Evolutionary conservation across 2,113 vertebrate genomes (phyloP).

Genomic region (Heterocephalus glaber): DNA sequence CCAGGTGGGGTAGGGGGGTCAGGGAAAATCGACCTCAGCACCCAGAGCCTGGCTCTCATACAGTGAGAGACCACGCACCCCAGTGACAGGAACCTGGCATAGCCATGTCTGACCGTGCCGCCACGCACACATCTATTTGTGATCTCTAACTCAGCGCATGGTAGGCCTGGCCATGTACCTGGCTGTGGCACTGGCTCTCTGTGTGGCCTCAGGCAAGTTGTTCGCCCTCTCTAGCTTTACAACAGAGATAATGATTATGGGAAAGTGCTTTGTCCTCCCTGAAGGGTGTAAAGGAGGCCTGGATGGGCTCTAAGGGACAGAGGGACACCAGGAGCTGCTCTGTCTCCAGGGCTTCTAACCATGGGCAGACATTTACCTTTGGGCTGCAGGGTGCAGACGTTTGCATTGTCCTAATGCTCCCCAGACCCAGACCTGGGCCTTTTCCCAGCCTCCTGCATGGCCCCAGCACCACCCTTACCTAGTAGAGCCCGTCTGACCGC

Average conservation of each 20-base stretch:
- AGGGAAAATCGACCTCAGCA: not conserved
- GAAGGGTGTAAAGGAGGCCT: not conserved
- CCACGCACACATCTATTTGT: not conserved
- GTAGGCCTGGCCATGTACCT: not conserved
- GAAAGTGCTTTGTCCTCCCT: not conserved
- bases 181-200: not conserved
- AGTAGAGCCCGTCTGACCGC: not conserved
- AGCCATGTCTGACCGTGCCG: not conserved
- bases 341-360: not conserved
- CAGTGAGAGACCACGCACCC: too few relatives aligned
- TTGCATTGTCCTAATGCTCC: not conserved
- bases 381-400: not conserved
- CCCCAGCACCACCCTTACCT: fast-evolving
- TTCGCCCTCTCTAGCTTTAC: not conserved
- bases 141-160: not conserved
- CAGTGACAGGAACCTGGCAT: not conserved
- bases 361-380: too few relatives aligned
- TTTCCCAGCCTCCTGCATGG: fast-evolving
- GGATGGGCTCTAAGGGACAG: not conserved
- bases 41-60: not conserved
- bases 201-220: not conserved
- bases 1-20: too few relatives aligned
- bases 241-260: not conserved
- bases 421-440: fast-evolving
- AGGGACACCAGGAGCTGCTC: not conserved